A percentile compares a stretch with the other conserved stretches of the same genome.
These are phyloP conservation scores for Cercopithecus mona DNA, from an alignment of 2,113 vertebrate species.

Conservation along the genomic window DNA sequence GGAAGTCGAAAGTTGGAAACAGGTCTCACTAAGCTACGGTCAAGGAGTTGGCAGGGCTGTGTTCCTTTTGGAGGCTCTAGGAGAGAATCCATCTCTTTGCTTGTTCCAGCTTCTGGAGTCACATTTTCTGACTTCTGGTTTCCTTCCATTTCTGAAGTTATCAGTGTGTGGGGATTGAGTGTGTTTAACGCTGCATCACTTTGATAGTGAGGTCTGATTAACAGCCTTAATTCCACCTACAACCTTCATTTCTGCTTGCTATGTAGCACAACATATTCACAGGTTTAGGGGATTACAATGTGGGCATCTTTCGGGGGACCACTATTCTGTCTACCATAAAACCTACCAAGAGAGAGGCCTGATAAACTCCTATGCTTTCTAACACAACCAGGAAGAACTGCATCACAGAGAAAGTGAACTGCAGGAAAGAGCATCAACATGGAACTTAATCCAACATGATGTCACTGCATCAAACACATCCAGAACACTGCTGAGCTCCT, in stretches of 20 bases:
- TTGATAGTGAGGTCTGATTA: neutral
- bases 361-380: neutral
- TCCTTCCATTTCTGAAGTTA: neutral
- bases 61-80: neutral
- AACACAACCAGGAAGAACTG: neutral
- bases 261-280: neutral
- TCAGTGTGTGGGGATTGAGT: rapidly evolving
- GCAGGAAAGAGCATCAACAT: neutral
- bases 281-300: neutral
- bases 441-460: neutral
- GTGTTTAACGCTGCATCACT: neutral
- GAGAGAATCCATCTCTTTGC: neutral
- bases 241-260: neutral
- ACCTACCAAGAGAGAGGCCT: neutral
- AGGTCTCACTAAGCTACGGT: neutral
- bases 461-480: rapidly evolving
- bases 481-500: neutral
- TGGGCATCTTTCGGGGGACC: neutral
- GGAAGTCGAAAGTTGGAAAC: neutral
- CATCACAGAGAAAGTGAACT: neutral
- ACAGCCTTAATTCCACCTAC: neutral
- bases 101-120: neutral
- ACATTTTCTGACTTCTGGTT: too few relatives aligned
- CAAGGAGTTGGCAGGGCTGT: neutral
- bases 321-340: neutral